Evolutionary conservation across 2,888 invertebrate genomes (phyloP).

Genomic region (Lasioglossum morio): DNA sequence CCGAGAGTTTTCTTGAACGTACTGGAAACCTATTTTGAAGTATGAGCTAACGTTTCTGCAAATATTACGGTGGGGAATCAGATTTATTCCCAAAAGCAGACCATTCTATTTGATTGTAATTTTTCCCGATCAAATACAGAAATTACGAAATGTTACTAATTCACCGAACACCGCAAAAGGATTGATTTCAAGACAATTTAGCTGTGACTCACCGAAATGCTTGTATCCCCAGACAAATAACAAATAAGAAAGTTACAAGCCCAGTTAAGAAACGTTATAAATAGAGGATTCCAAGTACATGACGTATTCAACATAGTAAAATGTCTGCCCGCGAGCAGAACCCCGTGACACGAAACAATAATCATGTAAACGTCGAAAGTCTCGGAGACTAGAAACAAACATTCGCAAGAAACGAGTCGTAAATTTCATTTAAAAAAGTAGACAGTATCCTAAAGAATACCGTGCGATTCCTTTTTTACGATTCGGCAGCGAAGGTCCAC

Average conservation of each 20-base stretch:
- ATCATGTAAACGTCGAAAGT: not conserved
- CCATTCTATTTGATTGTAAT: not conserved
- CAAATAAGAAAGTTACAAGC: not conserved
- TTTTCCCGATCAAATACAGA: not conserved
- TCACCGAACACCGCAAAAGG: not conserved
- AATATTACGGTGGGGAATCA: not conserved
- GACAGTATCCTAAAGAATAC: not conserved
- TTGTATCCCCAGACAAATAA: not conserved
- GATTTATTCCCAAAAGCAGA: not conserved
- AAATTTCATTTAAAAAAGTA: slow-evolving; percentile 3
- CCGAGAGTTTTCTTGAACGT: not conserved
- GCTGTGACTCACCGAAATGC: not conserved
- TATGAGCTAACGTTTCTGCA: not conserved
- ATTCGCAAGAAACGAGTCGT: not conserved
- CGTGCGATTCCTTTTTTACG: not conserved
- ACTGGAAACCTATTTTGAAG: not conserved
- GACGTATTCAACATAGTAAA: not conserved
- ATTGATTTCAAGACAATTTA: not conserved
- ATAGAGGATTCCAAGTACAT: not conserved
- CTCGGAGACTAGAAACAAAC: not conserved
- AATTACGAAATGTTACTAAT: not conserved
- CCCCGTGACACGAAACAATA: not conserved
- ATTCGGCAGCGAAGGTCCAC: not conserved
- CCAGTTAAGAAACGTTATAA: not conserved
- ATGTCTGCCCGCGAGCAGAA: not conserved